Base-by-base conservation (phyloP, 2,113 vertebrate genomes). In the Octodon degus region DNA sequence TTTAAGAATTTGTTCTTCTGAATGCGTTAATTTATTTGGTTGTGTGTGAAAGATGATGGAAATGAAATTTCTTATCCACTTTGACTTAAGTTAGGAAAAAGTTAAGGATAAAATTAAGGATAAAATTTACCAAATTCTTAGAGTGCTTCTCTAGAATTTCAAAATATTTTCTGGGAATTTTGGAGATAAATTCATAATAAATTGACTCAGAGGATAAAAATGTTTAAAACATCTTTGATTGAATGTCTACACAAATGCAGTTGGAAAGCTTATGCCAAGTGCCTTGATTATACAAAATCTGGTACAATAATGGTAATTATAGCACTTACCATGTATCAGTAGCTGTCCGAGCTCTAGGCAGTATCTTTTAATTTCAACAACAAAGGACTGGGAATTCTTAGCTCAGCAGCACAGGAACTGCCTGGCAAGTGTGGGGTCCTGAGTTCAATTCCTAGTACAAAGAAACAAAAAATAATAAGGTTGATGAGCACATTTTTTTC, bases 161-260 rank as follows among this genome's bases (percentile, higher is more conserved):
- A 94, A 86, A 94, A 72, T 58, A 83, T 53, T 83, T 25, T 62
- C 60, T 79, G 37, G 24, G 24, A 68, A 93, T 86, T 89, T 96
- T 94, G 5, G 1, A 74, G 11, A 47, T 83, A 83, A 50, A 34
- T 67, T 74, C 40, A 88, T 70, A 91, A 82, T 65, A 1, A 91
- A 85, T 1, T 81, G 34, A 89, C 77, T 92, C 19, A 88, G 84
- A 86, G 76, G 25, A 0, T 65, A 24, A 16, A 47, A 30, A 20
- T 50, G 17, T 82, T 68, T 62, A 43, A 63, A 79, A 62, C 17
- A 17, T 0, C 83, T 65, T 91, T 32, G 11, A 12, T 67, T 89
- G 30, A 43, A 65, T 84, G 1, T 72, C 1, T 27, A 22, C 32
- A 72, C 12, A 55, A 82, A 47, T 86, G 10, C 3, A 68, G 3